phyloP scores from a whole-genome alignment of 2,888 invertebrate species.

The Megaustenia siamemsis region DNA sequence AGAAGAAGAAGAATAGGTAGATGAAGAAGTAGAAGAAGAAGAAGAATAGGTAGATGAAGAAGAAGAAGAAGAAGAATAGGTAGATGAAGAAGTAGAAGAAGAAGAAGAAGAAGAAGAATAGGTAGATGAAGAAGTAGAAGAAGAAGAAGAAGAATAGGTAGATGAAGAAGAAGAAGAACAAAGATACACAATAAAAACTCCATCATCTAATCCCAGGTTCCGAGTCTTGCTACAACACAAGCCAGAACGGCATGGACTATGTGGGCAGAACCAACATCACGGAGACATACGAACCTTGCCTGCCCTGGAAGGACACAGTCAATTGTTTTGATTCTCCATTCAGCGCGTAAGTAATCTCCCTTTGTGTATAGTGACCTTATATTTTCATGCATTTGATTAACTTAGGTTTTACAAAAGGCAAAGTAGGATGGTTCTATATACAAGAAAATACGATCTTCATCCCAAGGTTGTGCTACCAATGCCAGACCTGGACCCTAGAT shows the following conservation, averaged over 20 bases:
- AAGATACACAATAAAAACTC: background rate
- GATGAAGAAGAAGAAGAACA: background rate
- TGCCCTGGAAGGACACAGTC: background rate
- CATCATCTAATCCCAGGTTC: too few relatives aligned
- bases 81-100: too few relatives aligned
- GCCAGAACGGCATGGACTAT: background rate
- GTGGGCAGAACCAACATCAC: background rate
- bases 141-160: too few relatives aligned
- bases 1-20: too few relatives aligned
- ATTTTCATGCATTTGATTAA: background rate
- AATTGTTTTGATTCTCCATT: conserved; percentile 6
- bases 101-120: too few relatives aligned
- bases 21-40: too few relatives aligned
- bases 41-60: too few relatives aligned
- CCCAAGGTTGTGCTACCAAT: too few relatives aligned
- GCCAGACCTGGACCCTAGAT: too few relatives aligned
- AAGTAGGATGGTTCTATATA: background rate
- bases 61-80: too few relatives aligned
- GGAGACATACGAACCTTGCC: conserved; percentile 10
- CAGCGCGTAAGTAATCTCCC: conserved; percentile 14
- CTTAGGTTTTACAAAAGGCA: background rate
- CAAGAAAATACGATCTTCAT: background rate
- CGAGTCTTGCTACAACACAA: background rate
- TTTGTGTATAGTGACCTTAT: background rate
- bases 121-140: too few relatives aligned